A percentile compares a stretch with the other conserved stretches of the same genome.
Evolutionary conservation across 2,113 vertebrate species (phyloP).

Genomic region (Pleuronectes platessa): DNA sequence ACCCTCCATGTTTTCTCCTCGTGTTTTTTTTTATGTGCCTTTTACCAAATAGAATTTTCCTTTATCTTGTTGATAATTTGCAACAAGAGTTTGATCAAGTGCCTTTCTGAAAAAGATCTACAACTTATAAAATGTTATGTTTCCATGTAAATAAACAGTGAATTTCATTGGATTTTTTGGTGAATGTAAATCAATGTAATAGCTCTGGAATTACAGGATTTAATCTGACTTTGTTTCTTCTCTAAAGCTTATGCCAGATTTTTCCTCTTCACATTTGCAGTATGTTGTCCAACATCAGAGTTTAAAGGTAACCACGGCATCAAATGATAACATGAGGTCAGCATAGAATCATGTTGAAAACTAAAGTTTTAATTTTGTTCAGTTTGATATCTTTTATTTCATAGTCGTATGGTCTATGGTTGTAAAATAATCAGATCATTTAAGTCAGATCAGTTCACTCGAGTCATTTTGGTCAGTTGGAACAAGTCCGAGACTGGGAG

Average conservation of each 20-base stretch:
- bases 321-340: too few species aligned
- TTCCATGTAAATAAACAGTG: conserved; percentile 81
- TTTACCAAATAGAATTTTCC: conserved; percentile 55
- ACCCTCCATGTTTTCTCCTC: conserved; percentile 1
- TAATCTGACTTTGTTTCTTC: neutral
- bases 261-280: neutral
- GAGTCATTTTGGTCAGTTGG: too few species aligned
- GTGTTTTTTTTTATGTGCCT: conserved; percentile 62
- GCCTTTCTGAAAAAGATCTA: conserved; percentile 68
- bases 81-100: conserved; percentile 67
- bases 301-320: neutral
- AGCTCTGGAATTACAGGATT: neutral
- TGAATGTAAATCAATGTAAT: neutral
- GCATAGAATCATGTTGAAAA: too few species aligned
- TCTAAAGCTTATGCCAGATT: neutral
- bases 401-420: too few species aligned
- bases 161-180: conserved; percentile 55
- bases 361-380: too few species aligned
- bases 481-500: too few species aligned
- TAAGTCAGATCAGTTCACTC: too few species aligned
- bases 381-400: too few species aligned
- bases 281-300: neutral
- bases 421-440: too few species aligned
- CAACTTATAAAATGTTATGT: conserved; percentile 60
- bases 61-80: conserved; percentile 32